Base-by-base conservation (phyloP, 1,140 invertebrate genomes). In the Drosophila rufa region DNA sequence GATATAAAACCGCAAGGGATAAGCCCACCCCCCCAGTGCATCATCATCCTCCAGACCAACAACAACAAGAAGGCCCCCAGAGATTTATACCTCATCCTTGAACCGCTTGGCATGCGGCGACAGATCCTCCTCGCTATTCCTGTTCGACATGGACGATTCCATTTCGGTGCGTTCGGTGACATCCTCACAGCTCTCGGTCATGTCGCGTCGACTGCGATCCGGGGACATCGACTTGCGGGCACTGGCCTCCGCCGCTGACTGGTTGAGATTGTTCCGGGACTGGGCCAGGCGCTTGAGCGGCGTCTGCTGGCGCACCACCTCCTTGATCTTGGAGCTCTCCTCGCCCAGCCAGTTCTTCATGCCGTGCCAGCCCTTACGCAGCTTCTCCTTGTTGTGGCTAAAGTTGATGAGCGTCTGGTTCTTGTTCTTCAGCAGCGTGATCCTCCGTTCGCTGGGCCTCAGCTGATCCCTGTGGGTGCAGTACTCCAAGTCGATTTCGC, bases 281-380 rank as follows among this genome's bases (percentile, higher is more conserved):
- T 93, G 92, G 2, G 93, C 93, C 3, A 94, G 92, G 3, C 93
- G 92, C 47, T 94, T 94, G 17, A 94, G 75, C 4, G 90, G 92
- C 4, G 94, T 94, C 74, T 94, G 94, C 22, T 93, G 93, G 4
- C 93, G 91, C 11, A 94, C 93, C 1, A 93, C 93, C 48, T 94
- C 94, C 75, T 93, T 93, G 22, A 94, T 65, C 42, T 85, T 93
- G 2, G 79, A 82, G 15, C 91, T 92, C 73, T 94, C 94, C 50
- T 94, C 94, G 30, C 93, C 93, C 58, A 94, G 57, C 94, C 94
- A 94, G 58, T 91, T 92, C 53, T 94, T 93, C 91, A 94, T 93
- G 51, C 92, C 93, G 11, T 92, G 91, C 94, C 94, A 94, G 19
- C 94, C 94, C 33, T 94, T 94, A 8, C 93, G 91, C 0, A 94